Conservation (phyloP, 1,140 invertebrate species). For the Psix sp. region DNA sequence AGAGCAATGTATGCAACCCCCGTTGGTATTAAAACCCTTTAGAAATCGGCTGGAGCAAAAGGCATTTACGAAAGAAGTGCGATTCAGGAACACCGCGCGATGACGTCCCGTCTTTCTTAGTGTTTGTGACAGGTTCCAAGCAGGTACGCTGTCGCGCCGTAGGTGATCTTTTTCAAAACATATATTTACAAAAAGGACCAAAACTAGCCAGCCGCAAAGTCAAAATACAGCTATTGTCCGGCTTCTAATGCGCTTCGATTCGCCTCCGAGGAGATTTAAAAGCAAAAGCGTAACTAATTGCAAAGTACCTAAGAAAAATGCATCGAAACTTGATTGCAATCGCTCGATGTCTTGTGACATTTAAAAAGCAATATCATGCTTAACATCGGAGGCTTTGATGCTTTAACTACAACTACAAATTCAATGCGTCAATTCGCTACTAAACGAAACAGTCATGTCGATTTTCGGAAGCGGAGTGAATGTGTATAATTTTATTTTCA, state of each 20-base stretch:
- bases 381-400: not conserved
- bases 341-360: slow-evolving; percentile 12
- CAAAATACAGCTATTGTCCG: slow-evolving; percentile 54
- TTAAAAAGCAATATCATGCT: slow-evolving; percentile 30
- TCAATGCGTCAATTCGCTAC: not conserved
- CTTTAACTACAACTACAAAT: not conserved
- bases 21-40: slow-evolving; percentile 37
- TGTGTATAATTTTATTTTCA: not conserved
- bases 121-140: slow-evolving; percentile 33
- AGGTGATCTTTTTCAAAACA: slow-evolving; percentile 37
- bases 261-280: slow-evolving; percentile 34
- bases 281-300: slow-evolving; percentile 40
- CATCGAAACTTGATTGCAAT: slow-evolving; percentile 6
- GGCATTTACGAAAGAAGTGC: too few relatives aligned
- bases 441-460: not conserved
- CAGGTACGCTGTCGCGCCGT: slow-evolving; percentile 35
- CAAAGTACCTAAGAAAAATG: slow-evolving; percentile 16
- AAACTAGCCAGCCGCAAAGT: slow-evolving; percentile 54
- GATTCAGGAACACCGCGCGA: too few relatives aligned
- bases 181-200: slow-evolving; percentile 28
- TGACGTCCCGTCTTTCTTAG: slow-evolving; percentile 23
- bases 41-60: slow-evolving; percentile 54
- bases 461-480: not conserved
- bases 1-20: slow-evolving; percentile 17
- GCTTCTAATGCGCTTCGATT: slow-evolving; percentile 23